Percentiles rank a stretch among this genome's conserved stretches.
phyloP scores from a whole-genome alignment of 2,797 vertebrate genomes.

The Enteromius viviparus region DNA sequence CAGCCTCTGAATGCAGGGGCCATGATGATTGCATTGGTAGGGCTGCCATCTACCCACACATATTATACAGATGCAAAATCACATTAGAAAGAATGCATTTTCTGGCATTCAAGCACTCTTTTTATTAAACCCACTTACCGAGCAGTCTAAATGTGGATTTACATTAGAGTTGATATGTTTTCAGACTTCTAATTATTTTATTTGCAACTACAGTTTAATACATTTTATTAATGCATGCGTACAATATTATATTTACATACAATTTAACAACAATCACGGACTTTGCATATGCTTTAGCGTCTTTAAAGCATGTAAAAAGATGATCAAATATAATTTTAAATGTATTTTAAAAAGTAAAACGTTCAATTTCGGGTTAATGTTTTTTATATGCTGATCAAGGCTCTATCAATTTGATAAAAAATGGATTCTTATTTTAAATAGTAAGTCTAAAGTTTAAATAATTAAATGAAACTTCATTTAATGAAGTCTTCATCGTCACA shows the following conservation, averaged over 20 bases:
- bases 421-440: not conserved
- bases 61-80: conserved; percentile 1
- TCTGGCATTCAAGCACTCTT: not conserved
- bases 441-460: too few species aligned
- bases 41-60: conserved; percentile 61
- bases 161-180: not conserved
- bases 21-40: conserved; percentile 77
- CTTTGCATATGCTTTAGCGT: too few species aligned
- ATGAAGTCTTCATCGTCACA: too few species aligned
- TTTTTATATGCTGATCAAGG: too few species aligned
- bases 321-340: too few species aligned
- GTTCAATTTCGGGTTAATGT: too few species aligned
- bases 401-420: not conserved
- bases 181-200: not conserved
- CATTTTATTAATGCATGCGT: not conserved
- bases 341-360: too few species aligned
- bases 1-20: conserved; percentile 77
- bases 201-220: not conserved
- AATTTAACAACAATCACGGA: too few species aligned
- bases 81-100: not conserved
- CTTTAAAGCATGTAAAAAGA: too few species aligned
- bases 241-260: too few species aligned
- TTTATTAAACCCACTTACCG: not conserved
- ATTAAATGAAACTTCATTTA: too few species aligned
- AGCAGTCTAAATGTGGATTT: not conserved